These are phyloP conservation scores for Dipus sagitta DNA, from an alignment of 2,797 vertebrate species.

Conservation along the genomic window DNA sequence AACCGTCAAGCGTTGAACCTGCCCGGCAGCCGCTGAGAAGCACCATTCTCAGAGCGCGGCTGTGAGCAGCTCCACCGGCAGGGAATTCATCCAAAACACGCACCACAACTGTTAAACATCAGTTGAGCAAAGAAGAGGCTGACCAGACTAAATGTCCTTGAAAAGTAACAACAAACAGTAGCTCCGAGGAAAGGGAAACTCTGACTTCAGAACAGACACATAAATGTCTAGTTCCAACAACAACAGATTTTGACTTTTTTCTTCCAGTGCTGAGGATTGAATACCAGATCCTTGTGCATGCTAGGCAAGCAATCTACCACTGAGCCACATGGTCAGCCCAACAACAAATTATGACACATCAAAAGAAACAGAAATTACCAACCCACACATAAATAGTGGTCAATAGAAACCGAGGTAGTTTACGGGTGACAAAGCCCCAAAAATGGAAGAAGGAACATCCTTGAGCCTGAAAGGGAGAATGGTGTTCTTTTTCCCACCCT, in stretches of 20 bases:
- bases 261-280: not conserved
- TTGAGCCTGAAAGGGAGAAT: too few relatives aligned
- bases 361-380: not conserved
- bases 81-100: not conserved
- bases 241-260: not conserved
- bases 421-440: too few relatives aligned
- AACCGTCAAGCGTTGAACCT: not conserved
- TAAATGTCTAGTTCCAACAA: not conserved
- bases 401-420: too few relatives aligned
- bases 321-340: not conserved
- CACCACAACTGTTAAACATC: not conserved
- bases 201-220: not conserved
- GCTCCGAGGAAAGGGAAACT: not conserved
- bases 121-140: not conserved
- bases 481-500: too few relatives aligned
- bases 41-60: too few relatives aligned
- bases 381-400: too few relatives aligned
- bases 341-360: not conserved
- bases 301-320: not conserved
- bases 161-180: not conserved
- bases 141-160: not conserved
- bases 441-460: too few relatives aligned
- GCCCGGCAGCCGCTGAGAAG: not conserved
- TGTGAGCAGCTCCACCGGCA: not conserved
- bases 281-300: too few relatives aligned